Percentiles rank a stretch among this genome's conserved stretches.
Conservation (phyloP, 2,797 vertebrate species). For the Columba guinea region DNA sequence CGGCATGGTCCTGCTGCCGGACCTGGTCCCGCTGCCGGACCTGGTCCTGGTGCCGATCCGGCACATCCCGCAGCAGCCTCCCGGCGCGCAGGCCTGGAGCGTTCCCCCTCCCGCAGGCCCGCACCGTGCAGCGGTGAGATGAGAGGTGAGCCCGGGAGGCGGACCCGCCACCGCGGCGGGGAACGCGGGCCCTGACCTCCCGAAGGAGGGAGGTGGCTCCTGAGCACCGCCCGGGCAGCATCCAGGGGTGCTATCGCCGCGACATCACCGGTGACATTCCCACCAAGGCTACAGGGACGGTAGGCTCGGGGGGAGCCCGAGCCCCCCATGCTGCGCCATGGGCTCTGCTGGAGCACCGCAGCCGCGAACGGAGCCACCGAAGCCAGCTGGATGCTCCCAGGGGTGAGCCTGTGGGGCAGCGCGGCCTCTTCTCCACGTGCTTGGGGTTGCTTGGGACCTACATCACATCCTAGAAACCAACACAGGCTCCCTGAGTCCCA, state of each 20-base stretch:
- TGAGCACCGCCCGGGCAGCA: background rate
- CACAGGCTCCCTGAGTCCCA: background rate
- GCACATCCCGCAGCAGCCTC: too few species aligned
- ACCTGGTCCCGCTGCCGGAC: too few species aligned
- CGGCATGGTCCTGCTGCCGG: background rate
- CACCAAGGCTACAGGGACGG: fast-evolving
- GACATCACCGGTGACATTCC: too few species aligned
- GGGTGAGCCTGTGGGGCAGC: background rate
- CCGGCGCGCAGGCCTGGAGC: too few species aligned
- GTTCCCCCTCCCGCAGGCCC: too few species aligned
- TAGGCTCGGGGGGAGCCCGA: fast-evolving
- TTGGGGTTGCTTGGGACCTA: too few species aligned
- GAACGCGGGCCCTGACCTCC: background rate
- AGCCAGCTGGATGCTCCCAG: fast-evolving
- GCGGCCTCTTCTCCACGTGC: fast-evolving
- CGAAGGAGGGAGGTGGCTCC: background rate
- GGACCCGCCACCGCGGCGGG: too few species aligned
- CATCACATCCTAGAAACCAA: fast-evolving
- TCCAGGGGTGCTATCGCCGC: fast-evolving
- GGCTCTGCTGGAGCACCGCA: fast-evolving
- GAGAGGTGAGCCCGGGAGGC: too few species aligned
- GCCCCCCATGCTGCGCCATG: fast-evolving
- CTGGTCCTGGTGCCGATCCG: too few species aligned
- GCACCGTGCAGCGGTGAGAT: too few species aligned
- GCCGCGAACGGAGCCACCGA: fast-evolving